A percentile compares a stretch with the other conserved stretches of the same genome.
Conservation (phyloP, 2,888 invertebrate species). For the Adelognathus sp. region DNA sequence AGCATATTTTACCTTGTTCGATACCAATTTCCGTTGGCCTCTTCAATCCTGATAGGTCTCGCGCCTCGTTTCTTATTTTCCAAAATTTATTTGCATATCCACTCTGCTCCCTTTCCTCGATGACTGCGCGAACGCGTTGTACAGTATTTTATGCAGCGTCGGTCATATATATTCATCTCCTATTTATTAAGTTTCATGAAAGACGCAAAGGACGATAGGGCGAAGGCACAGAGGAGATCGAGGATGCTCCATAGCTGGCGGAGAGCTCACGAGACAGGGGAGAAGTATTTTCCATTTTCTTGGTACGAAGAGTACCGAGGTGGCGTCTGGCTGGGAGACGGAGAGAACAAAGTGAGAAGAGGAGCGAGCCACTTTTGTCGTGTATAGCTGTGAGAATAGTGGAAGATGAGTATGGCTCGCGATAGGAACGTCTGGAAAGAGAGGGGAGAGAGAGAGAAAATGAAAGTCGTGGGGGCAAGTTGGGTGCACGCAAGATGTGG, state of each 20-base stretch:
- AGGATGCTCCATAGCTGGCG: constrained; percentile 41
- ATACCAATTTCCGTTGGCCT: background rate
- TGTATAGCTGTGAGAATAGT: constrained; percentile 51
- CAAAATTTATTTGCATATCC: constrained; percentile 6
- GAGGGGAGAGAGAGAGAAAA: constrained; percentile 16
- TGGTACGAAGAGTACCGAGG: constrained; percentile 61
- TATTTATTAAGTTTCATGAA: constrained; percentile 80
- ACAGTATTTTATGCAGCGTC: constrained; percentile 6
- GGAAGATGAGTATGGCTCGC: constrained; percentile 70
- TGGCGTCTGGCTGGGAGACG: constrained; percentile 34
- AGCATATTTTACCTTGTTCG: background rate
- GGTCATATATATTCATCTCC: constrained; percentile 63
- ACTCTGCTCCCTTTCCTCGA: constrained; percentile 6
- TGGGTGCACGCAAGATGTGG: constrained; percentile 17
- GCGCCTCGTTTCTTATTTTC: background rate
- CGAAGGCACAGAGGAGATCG: background rate
- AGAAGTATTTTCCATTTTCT: constrained; percentile 78
- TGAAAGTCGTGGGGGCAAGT: constrained; percentile 64
- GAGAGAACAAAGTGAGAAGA: constrained; percentile 43
- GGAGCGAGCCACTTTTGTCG: constrained; percentile 56
- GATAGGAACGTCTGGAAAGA: constrained; percentile 58
- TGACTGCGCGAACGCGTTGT: background rate
- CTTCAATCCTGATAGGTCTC: background rate
- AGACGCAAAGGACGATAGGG: no score
- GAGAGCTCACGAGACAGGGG: constrained; percentile 16